Conservation (phyloP, 2,113 vertebrate genomes). For the Cephalopholis sonnerati region DNA sequence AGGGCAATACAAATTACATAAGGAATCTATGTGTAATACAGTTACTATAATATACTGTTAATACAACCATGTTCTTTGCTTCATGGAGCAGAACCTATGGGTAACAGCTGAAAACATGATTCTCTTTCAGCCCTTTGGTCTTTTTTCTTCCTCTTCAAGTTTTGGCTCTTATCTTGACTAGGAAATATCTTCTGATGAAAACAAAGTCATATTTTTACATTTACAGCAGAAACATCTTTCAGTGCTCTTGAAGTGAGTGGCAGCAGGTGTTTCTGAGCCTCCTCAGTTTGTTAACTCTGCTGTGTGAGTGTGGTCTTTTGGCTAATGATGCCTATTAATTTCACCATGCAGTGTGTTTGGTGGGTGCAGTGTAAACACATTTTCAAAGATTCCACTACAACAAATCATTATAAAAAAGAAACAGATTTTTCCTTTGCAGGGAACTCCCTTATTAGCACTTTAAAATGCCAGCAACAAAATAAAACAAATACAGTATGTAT, state of each 20-base stretch:
- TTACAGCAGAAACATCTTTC: conserved; percentile 7
- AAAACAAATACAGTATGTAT: not conserved
- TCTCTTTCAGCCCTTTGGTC: not conserved
- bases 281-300: not conserved
- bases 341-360: not conserved
- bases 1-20: not conserved
- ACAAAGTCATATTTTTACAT: not conserved
- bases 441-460: not conserved
- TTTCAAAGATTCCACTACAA: not conserved
- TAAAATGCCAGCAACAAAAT: not conserved
- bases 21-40: not conserved
- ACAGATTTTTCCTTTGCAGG: not conserved
- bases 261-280: conserved; percentile 13
- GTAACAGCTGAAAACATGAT: not conserved
- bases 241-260: conserved; percentile 20
- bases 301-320: not conserved
- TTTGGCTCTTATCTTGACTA: not conserved
- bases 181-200: conserved; percentile 6
- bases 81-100: not conserved
- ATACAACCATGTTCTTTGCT: not conserved
- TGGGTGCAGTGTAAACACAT: not conserved
- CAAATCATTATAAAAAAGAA: not conserved
- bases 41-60: not conserved
- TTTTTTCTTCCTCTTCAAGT: not conserved
- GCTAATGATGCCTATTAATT: conserved; percentile 7